Evolutionary conservation across 53 echinoderm and acorn worm species (phyloP).

Genomic region (Luidia sarsii): DNA sequence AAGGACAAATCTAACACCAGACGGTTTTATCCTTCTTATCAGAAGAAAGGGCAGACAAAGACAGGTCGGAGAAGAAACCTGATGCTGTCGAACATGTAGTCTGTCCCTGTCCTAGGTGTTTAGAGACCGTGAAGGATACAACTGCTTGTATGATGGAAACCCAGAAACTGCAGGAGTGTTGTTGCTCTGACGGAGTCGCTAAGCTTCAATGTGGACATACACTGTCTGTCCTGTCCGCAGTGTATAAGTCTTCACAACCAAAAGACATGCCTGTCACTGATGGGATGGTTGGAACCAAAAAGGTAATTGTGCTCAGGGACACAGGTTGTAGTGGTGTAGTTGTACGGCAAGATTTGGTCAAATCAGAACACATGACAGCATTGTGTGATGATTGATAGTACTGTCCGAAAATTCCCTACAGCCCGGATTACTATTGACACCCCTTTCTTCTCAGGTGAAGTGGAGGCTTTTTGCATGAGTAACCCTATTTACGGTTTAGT

Average conservation of each 20-base stretch:
- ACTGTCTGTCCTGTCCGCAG: neutral
- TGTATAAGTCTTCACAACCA: neutral
- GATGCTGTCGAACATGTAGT: too few relatives aligned
- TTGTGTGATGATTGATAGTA: conserved; percentile 33
- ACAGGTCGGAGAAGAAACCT: too few relatives aligned
- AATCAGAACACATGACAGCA: conserved; percentile 20
- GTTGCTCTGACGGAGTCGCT: neutral
- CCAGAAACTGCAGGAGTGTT: neutral
- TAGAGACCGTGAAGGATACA: too few relatives aligned
- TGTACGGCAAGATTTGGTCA: neutral
- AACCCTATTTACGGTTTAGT: neutral
- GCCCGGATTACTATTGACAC: conserved; percentile 13
- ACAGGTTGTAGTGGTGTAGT: conserved; percentile 52
- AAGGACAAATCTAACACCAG: too few relatives aligned
- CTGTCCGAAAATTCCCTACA: conserved; percentile 18
- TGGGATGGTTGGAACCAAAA: conserved; percentile 6
- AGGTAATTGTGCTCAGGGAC: conserved; percentile 27
- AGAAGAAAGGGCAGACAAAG: neutral
- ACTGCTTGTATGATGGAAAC: too few relatives aligned
- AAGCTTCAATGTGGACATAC: neutral
- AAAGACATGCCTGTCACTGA: conserved; percentile 46
- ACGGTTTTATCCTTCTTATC: neutral
- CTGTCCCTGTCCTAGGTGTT: too few relatives aligned
- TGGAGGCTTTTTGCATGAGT: conserved; percentile 25
- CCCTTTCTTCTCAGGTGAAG: conserved; percentile 17